Conservation (phyloP, 1,140 invertebrate genomes). For the Rhagoletis zephyria region DNA sequence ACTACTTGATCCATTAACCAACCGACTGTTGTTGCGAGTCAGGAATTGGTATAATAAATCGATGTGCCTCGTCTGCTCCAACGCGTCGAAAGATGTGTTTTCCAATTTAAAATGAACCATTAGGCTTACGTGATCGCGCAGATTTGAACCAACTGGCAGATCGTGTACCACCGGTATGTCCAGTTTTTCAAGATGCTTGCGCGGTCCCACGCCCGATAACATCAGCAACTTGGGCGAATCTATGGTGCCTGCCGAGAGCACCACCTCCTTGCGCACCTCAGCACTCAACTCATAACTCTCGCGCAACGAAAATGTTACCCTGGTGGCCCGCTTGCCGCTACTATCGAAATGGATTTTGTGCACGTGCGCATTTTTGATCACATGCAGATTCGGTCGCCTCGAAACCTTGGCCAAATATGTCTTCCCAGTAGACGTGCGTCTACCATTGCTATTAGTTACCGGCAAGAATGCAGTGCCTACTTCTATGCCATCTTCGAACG, state of each 20-base stretch:
- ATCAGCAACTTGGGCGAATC: slow-evolving; percentile 90
- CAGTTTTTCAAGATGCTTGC: slow-evolving; percentile 68
- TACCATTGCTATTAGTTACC: no score
- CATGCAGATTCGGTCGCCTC: no score
- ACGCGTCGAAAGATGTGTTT: neutral
- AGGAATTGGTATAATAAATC: slow-evolving; percentile 65
- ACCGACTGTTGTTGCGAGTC: slow-evolving; percentile 73
- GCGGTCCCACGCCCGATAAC: slow-evolving; percentile 79
- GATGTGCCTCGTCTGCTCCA: slow-evolving; percentile 41
- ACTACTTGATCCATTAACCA: slow-evolving; percentile 73
- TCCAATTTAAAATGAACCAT: neutral
- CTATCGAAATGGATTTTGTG: no score
- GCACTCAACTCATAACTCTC: no score
- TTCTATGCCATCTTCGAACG: no score
- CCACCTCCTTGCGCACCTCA: no score
- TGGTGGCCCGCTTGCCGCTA: no score
- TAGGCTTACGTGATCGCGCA: slow-evolving; percentile 80
- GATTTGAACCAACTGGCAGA: slow-evolving; percentile 84
- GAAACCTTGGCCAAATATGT: no score
- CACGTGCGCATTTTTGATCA: no score
- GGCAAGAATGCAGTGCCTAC: no score
- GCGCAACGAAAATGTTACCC: no score
- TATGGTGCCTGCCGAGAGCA: slow-evolving; percentile 84
- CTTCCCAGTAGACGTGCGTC: no score
- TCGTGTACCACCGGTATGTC: slow-evolving; percentile 73